Evolutionary conservation across 92 coral and sea anemone genomes (phyloP), one percentile per base, ranked within the genome.

Genomic region (Chrysogorgia sp.): DNA sequence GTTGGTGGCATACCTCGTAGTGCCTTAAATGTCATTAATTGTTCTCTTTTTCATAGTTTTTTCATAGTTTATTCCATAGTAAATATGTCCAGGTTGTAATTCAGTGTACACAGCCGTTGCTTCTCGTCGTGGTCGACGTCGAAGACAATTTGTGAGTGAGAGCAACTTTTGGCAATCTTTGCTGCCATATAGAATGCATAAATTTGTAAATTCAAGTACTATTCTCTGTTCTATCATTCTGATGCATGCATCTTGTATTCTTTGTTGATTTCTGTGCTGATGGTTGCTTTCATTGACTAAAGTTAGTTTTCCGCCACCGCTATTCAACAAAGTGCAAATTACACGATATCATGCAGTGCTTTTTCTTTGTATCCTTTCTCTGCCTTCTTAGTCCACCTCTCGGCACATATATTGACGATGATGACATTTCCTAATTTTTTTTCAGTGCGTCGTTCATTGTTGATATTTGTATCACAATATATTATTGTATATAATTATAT

Each of bases 41-140:
- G n/a, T n/a, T n/a, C n/a, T n/a, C n/a, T n/a, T n/a, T n/a, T n/a
- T n/a, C n/a, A n/a, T n/a, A n/a, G n/a, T n/a, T n/a, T n/a, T n/a
- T n/a, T 63, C 76, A 25, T 82, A 59, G 14, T 35, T 37, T 5
- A 82, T 78, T 13, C 86, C 86, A 52, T 78, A 82, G 67, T 74
- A 82, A 37, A 82, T 45, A 21, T 78, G 81, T 23, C 86, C 34
- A 74, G 67, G 30, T 82, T 82, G 57, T 58, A 57, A 69, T 28
- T 69, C 10, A 58, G 26, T 17, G 76, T 69, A 21, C 25, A 25
- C 34, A 69, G 34, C 7, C 13, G 31, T 10, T 48, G 9, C 37
- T 60, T 45, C 30, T 17, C 48, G 45, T 69, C 22, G 40, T 55
- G 0, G 40, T n/a, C n/a, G n/a, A n/a, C n/a, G n/a, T n/a, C n/a